These are phyloP conservation scores for Ommatoiulus sabulosus DNA, from an alignment of 2,888 invertebrate genomes.

Conservation along the genomic window DNA sequence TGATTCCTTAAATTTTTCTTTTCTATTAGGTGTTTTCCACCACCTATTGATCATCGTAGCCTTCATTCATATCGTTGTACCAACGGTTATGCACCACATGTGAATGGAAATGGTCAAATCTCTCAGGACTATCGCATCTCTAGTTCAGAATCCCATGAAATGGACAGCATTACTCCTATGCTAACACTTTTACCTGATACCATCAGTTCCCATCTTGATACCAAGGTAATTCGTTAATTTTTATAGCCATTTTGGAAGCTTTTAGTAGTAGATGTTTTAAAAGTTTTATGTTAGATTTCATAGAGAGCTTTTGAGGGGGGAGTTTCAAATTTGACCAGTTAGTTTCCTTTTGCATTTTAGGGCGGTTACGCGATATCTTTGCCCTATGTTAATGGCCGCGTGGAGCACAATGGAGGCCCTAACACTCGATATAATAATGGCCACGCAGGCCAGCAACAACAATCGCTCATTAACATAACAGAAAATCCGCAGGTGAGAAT, in stretches of 20 bases:
- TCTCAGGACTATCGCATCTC: conserved; percentile 58
- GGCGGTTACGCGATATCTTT: conserved; percentile 58
- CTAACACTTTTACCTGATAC: conserved; percentile 64
- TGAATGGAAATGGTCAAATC: conserved; percentile 60
- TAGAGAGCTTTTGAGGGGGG: conserved; percentile 9
- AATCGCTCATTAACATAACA: conserved; percentile 58
- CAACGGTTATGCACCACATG: conserved; percentile 61
- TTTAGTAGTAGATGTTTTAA: not conserved
- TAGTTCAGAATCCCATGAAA: conserved; percentile 64
- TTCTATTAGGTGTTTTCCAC: conserved; percentile 57
- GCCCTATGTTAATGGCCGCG: conserved; percentile 54
- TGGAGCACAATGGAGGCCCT: conserved; percentile 54
- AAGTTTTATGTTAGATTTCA: not conserved
- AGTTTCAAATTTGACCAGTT: conserved; percentile 26
- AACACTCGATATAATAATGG: conserved; percentile 55
- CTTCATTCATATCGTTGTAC: conserved; percentile 60
- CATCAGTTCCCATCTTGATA: conserved; percentile 69
- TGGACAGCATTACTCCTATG: conserved; percentile 67
- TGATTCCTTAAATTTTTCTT: not conserved
- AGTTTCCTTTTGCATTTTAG: conserved; percentile 53
- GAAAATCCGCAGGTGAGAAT: conserved; percentile 60
- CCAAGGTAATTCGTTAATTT: conserved; percentile 69
- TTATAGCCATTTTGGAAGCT: not conserved
- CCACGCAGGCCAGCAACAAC: conserved; percentile 56
- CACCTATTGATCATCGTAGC: conserved; percentile 56